Conservation (phyloP, 2,113 vertebrate genomes). For the Otis tarda region DNA sequence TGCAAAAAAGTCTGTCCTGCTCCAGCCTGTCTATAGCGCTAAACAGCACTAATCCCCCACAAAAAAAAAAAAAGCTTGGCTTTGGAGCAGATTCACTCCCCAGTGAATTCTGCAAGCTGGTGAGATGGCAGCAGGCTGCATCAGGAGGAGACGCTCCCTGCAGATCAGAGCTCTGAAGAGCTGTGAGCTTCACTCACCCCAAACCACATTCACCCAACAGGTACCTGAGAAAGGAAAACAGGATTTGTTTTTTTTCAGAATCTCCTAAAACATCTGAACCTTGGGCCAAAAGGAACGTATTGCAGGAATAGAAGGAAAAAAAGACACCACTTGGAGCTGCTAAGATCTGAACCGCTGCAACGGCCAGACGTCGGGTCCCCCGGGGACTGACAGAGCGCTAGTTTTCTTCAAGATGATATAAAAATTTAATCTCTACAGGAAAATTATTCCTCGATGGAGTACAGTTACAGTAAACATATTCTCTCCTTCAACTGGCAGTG, state of each 20-base stretch:
- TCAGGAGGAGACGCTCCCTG: neutral
- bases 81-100: neutral
- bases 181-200: neutral
- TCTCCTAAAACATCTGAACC: neutral
- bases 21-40: neutral
- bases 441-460: conserved; percentile 28
- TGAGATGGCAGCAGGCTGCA: neutral
- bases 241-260: neutral
- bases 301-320: neutral
- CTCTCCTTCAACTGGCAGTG: neutral
- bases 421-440: conserved; percentile 46
- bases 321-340: neutral
- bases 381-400: neutral
- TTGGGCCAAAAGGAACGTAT: neutral
- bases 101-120: neutral
- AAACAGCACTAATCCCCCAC: neutral
- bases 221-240: neutral
- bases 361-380: neutral
- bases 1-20: neutral
- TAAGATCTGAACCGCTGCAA: neutral
- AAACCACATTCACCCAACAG: neutral
- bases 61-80: neutral
- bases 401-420: conserved; percentile 13
- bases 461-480: conserved; percentile 18
- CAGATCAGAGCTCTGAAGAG: neutral